Percentiles rank a stretch among this genome's conserved stretches.
Conservation (phyloP, 2,888 invertebrate species). For the Acrocera orbiculus region DNA sequence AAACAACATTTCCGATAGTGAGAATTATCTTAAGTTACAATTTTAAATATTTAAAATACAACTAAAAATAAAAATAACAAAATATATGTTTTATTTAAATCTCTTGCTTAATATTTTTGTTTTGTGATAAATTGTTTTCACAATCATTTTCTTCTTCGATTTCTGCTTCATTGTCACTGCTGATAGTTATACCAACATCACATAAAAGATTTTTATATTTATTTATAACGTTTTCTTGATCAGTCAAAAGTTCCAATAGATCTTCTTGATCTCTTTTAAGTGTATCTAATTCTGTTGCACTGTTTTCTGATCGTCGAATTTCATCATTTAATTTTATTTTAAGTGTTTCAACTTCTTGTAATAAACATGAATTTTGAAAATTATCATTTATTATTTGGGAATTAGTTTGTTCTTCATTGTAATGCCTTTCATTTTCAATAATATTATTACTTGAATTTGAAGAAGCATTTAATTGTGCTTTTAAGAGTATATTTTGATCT, state of each 20-base stretch:
- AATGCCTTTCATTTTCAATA: not conserved
- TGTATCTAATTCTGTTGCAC: conserved; percentile 38
- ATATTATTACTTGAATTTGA: conserved; percentile 3
- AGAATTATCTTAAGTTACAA: no score
- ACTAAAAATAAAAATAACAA: no score
- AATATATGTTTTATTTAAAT: no score
- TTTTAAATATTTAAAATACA: no score
- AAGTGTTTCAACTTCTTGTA: conserved; percentile 22
- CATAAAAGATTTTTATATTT: conserved; percentile 42
- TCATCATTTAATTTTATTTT: conserved; percentile 23
- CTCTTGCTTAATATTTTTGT: no score
- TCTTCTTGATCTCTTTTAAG: conserved; percentile 86
- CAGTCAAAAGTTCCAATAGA: conserved; percentile 69
- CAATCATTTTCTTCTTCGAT: conserved; percentile 16
- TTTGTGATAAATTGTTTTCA: no score
- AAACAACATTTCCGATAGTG: no score
- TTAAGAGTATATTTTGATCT: conserved; percentile 74
- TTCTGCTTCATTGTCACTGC: conserved; percentile 33
- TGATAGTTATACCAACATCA: conserved; percentile 29
- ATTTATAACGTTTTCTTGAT: conserved; percentile 59
- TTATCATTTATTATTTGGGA: conserved; percentile 16
- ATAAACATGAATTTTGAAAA: conserved; percentile 27
- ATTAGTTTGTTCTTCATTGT: no score
- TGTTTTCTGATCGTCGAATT: conserved; percentile 15
- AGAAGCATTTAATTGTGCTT: conserved; percentile 46